These are phyloP conservation scores for Pseudonaja textilis DNA, from an alignment of 2,113 vertebrate species.

Conservation along the genomic window DNA sequence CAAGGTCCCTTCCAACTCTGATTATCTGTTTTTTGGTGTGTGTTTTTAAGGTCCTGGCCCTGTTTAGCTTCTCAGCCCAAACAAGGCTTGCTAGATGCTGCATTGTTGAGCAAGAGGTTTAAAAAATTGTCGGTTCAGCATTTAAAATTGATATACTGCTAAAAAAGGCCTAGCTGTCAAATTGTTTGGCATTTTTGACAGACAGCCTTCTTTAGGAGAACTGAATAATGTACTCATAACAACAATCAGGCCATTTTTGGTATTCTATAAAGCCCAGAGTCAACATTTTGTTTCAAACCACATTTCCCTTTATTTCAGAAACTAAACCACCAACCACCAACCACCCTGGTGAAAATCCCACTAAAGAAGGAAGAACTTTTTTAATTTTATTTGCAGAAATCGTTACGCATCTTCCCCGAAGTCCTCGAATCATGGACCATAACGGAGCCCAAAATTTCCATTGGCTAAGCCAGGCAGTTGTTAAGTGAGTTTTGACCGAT, in stretches of 20 bases:
- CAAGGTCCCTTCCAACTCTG: no score
- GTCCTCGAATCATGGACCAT: no score
- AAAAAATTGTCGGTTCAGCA: neutral
- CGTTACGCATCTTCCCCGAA: no score
- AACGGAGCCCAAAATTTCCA: no score
- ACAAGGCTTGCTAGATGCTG: neutral
- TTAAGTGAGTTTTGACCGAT: no score
- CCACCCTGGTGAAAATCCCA: neutral
- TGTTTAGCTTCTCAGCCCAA: neutral
- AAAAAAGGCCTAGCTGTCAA: neutral
- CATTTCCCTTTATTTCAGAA: neutral
- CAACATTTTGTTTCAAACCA: neutral
- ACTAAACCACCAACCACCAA: neutral
- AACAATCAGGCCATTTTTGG: neutral
- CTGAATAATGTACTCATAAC: neutral
- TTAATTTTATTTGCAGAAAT: neutral
- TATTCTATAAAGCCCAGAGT: neutral
- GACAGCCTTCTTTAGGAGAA: neutral
- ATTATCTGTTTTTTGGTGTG: no score
- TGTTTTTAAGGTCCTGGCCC: no score
- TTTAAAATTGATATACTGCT: neutral
- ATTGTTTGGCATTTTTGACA: neutral
- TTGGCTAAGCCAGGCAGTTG: no score
- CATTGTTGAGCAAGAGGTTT: neutral
- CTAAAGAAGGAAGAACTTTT: neutral